Base-by-base conservation (phyloP, 2,888 invertebrate species). In the Mellilla xanthometata region DNA sequence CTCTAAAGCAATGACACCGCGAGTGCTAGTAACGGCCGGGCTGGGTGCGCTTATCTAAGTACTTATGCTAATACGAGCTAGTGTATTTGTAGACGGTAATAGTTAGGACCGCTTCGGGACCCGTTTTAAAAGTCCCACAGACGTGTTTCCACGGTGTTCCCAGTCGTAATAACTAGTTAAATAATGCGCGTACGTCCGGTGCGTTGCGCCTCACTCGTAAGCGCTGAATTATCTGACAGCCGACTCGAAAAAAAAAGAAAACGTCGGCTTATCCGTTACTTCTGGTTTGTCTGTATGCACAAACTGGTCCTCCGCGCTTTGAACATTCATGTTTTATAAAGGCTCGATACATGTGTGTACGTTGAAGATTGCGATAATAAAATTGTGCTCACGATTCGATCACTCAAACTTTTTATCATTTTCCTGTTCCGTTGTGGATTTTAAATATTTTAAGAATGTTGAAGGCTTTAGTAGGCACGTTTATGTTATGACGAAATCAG, bases 41-140 rank as follows among this genome's bases (percentile, higher is more conserved):
- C 39, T 39, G 12, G 45, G n/a, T n/a, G n/a, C n/a, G 33, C 27
- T 36, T 51, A 54, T 47, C 47, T 53, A 42, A 43, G 49, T 53
- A 47, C 51, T 40, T 52, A 54, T 54, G 53, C 44, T 55, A 58
- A 55, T 58, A 55, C 39, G 45, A 39, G 47, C 51, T 19, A 30
- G 53, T 49, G 48, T 46, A 28, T 49, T 51, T 52, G 36, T 52
- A 44, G 44, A 49, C 44, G 46, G 42, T 51, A 53, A 50, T 49
- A 33, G 39, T 44, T n/a, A 29, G 44, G 44, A 44, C 58, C 52
- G 46, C 52, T 52, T 52, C 46, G 49, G 42, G 52, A 55, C 58
- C 52, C 43, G 58, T 58, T 55, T 49, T 47, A 42, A 52, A 47
- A 24, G 49, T 49, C 27, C 24, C 31, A 23, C 8, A 47, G 39